Evolutionary conservation across 2,797 vertebrate genomes (phyloP).

Genomic region (Pitangus sulphuratus): DNA sequence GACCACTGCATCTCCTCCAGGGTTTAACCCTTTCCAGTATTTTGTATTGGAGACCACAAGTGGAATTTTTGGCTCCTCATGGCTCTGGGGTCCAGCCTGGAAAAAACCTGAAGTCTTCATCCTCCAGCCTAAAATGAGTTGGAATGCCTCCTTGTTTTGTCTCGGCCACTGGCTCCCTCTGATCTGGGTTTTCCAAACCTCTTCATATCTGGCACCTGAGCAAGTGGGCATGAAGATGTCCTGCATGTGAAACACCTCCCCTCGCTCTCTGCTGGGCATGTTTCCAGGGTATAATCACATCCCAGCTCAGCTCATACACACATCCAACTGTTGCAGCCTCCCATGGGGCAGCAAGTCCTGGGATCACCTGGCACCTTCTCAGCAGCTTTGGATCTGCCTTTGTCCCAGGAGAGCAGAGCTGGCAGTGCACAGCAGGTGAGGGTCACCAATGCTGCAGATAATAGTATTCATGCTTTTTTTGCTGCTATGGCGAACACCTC

Average conservation of each 20-base stretch:
- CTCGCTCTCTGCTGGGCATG: neutral
- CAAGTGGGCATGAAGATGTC: neutral
- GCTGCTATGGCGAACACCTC: neutral
- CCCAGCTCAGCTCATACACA: fast-evolving
- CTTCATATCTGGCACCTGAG: neutral
- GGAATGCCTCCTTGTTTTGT: neutral
- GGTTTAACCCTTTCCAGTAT: neutral
- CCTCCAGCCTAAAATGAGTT: neutral
- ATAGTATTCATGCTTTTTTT: neutral
- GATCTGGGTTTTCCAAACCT: neutral
- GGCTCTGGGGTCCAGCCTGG: neutral
- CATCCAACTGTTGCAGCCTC: neutral
- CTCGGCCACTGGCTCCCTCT: neutral
- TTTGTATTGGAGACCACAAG: neutral
- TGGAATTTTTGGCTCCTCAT: neutral
- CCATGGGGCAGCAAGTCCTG: neutral
- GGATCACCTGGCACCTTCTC: neutral
- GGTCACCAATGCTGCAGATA: neutral
- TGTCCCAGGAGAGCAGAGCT: neutral
- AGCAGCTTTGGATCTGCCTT: neutral
- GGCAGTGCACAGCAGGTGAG: neutral
- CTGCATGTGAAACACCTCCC: neutral
- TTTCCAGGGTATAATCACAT: neutral
- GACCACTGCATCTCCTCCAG: neutral
- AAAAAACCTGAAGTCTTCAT: neutral